Base-by-base conservation (phyloP, 2,113 vertebrate genomes). In the Hippocampus abdominalis region DNA sequence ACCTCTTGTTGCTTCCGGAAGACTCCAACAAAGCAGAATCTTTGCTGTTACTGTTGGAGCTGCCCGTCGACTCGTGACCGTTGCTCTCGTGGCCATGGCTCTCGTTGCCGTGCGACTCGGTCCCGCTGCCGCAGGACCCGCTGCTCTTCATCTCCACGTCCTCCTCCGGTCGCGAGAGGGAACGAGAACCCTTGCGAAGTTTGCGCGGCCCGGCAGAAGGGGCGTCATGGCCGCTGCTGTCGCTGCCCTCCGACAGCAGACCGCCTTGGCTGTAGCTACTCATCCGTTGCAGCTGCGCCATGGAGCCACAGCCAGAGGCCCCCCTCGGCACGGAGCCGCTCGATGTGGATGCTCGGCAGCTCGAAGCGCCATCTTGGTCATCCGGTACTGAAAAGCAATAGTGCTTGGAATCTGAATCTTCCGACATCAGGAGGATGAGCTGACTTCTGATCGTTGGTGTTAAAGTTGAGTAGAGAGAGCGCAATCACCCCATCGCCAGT, bases 121-220 rank as follows among this genome's bases (percentile, higher is more conserved):
- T 93, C 1, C 93, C 94, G 11, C 94, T 95, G 1, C 93, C 93
- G 1, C 95, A 95, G 11, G 93, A 95, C 54, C 94, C 91, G 3
- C 92, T 93, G 86, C 93, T 94, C 83, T 92, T 94, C 93, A 96
- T 96, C 78, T 97, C 95, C 73, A 95, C 82, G 1, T 98, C 95
- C 67, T 90, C 92, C 46, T 95, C 94, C 1, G 92, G 94, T 60
- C 92, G 85, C 0, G 76, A 80, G 57, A 71, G 89, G 29, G 85
- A 86, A 67, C 77, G 88, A 11, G 36, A 0, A n/a, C 71, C 88
- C 74, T 92, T 92, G 68, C 76, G 78, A 72, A 80, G 92, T 69
- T 61, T 91, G 85, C 86, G 86, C 0, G 69, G 75, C 0, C 79
- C 82, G 16, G 78, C 1, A 0, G 71, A 49, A 8, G 57, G 77